These are phyloP conservation scores for Agelastica alni DNA, from an alignment of 2,888 invertebrate genomes.

Conservation along the genomic window DNA sequence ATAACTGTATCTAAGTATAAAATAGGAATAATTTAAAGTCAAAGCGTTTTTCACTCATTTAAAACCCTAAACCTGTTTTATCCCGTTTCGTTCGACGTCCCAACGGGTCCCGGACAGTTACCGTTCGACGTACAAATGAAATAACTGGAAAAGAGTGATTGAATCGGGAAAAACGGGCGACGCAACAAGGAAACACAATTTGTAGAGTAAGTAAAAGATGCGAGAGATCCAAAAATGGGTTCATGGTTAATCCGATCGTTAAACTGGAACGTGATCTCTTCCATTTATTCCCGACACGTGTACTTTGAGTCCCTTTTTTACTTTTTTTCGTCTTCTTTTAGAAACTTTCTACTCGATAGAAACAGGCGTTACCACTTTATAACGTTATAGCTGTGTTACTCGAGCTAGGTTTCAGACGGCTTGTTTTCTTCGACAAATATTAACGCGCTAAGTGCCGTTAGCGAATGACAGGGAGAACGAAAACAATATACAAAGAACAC, in stretches of 20 bases:
- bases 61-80: neutral
- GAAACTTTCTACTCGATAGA: slow-evolving; percentile 38
- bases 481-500: too few relatives aligned
- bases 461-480: too few relatives aligned
- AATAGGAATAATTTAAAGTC: too few relatives aligned
- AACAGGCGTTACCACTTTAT: slow-evolving; percentile 52
- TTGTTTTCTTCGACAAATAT: too few relatives aligned
- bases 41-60: too few relatives aligned
- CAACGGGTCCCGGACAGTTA: neutral
- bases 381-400: too few relatives aligned
- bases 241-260: slow-evolving; percentile 54
- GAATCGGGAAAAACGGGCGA: slow-evolving; percentile 50
- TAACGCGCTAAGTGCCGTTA: too few relatives aligned
- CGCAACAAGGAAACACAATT: slow-evolving; percentile 57
- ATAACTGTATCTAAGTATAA: too few relatives aligned
- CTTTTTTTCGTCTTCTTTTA: slow-evolving; percentile 29
- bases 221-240: slow-evolving; percentile 45
- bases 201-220: slow-evolving; percentile 53
- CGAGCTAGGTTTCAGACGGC: too few relatives aligned
- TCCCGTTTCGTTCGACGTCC: neutral
- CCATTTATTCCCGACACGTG: slow-evolving; percentile 52
- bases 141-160: slow-evolving; percentile 42
- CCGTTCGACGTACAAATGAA: slow-evolving; percentile 6
- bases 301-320: slow-evolving; percentile 18
- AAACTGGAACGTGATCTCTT: slow-evolving; percentile 54